Evolutionary conservation across 2,888 invertebrate species (phyloP).

Genomic region (Leptinotarsa peninsularis): DNA sequence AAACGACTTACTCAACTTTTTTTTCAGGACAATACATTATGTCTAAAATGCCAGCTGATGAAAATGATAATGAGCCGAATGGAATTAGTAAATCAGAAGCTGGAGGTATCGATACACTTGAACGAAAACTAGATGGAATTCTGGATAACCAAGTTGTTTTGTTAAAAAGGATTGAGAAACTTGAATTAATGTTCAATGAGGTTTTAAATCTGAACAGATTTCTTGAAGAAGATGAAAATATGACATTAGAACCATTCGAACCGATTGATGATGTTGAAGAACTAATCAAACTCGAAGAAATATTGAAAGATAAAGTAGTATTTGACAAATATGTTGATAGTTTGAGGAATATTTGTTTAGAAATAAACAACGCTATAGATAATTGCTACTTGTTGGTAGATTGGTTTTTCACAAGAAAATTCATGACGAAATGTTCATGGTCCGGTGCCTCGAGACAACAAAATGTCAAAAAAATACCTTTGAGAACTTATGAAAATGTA

Average conservation of each 20-base stretch:
- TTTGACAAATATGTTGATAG: background rate
- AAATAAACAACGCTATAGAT: background rate
- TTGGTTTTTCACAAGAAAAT: background rate
- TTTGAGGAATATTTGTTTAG: background rate
- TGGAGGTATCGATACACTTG: background rate
- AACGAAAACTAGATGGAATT: background rate
- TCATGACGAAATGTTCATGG: slow-evolving; percentile 1
- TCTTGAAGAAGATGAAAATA: too few relatives aligned
- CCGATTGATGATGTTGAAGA: background rate
- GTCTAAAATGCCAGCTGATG: too few relatives aligned
- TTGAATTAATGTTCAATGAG: background rate
- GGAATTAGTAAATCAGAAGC: too few relatives aligned
- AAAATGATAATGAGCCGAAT: too few relatives aligned
- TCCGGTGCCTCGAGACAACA: background rate
- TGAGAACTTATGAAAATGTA: background rate
- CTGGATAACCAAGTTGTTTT: background rate
- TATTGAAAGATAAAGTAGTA: background rate
- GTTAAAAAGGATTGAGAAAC: background rate
- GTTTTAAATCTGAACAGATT: background rate
- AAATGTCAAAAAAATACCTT: background rate
- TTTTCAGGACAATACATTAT: too few relatives aligned
- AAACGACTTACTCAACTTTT: too few relatives aligned
- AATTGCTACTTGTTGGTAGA: background rate
- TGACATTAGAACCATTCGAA: background rate
- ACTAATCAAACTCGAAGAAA: background rate